Evolutionary conservation across 2,797 vertebrate genomes (phyloP).

Genomic region (Cirrhinus mrigala): DNA sequence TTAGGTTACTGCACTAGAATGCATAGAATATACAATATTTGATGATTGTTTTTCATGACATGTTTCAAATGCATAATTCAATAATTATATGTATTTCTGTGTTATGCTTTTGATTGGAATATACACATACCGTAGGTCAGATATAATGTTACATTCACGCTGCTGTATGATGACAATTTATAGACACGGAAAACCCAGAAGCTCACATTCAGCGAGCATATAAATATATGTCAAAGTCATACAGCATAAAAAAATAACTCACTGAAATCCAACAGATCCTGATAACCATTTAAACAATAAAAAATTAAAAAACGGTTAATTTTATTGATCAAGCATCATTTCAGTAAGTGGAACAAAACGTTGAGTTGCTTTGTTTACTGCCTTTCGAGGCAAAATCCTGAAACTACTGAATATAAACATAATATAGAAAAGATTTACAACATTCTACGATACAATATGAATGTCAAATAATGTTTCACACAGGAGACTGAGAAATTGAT

Average conservation of each 20-base stretch:
- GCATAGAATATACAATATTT: slow-evolving; percentile 69
- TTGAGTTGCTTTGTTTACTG: slow-evolving; percentile 36
- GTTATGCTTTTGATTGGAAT: neutral
- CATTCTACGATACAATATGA: neutral
- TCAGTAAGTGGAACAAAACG: slow-evolving; percentile 56
- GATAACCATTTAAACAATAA: slow-evolving; percentile 68
- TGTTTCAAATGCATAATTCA: neutral
- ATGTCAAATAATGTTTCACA: neutral
- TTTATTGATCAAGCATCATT: slow-evolving; percentile 56
- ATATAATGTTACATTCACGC: neutral
- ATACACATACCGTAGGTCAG: neutral
- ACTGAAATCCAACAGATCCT: slow-evolving; percentile 61
- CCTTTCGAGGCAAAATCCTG: neutral
- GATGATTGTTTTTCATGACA: neutral
- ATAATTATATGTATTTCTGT: neutral
- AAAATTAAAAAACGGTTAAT: slow-evolving; percentile 66
- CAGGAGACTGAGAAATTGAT: neutral
- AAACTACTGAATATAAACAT: neutral
- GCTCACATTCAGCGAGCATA: slow-evolving; percentile 71
- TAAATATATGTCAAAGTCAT: slow-evolving; percentile 74
- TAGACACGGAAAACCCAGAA: slow-evolving; percentile 53
- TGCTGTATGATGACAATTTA: slow-evolving; percentile 7
- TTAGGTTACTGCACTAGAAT: slow-evolving; percentile 57
- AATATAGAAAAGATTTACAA: neutral
- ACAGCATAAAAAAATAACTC: slow-evolving; percentile 68